These are phyloP conservation scores for Amyelois transitella DNA, from an alignment of 1,140 invertebrate genomes.

Conservation along the genomic window DNA sequence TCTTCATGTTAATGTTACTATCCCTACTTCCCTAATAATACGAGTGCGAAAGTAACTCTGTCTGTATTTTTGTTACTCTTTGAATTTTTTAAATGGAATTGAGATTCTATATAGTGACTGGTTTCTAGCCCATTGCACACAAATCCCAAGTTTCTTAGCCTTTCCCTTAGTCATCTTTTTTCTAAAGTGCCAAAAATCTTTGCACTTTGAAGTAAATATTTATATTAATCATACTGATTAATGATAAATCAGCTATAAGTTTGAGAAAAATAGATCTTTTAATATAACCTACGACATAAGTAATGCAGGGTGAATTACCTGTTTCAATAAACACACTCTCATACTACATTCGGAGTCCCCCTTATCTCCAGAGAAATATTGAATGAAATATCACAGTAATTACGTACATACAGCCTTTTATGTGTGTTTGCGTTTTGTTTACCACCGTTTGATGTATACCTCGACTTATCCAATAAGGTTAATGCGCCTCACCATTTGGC, in stretches of 20 bases:
- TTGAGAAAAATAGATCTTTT: not conserved
- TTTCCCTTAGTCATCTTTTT: too few species aligned
- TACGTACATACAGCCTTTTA: slow-evolving; percentile 35
- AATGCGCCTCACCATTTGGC: slow-evolving; percentile 32
- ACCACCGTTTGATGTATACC: slow-evolving; percentile 57
- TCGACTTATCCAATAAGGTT: slow-evolving; percentile 66
- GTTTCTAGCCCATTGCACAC: too few species aligned
- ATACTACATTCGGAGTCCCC: slow-evolving; percentile 3
- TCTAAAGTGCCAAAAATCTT: too few species aligned
- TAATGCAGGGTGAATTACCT: not conserved
- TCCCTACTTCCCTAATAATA: too few species aligned
- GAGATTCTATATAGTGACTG: too few species aligned
- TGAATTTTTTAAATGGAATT: not conserved
- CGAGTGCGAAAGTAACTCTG: too few species aligned
- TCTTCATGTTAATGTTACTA: slow-evolving; percentile 8
- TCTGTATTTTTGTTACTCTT: not conserved
- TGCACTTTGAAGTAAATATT: too few species aligned
- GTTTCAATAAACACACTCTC: not conserved
- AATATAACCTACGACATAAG: not conserved
- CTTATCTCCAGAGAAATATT: slow-evolving; percentile 24
- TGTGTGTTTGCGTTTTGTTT: slow-evolving; percentile 55
- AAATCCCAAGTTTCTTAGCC: too few species aligned
- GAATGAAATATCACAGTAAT: slow-evolving; percentile 42
- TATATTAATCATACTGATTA: too few species aligned
- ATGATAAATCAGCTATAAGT: too few species aligned